These are phyloP conservation scores for Cnemophilus loriae DNA, from an alignment of 2,113 vertebrate genomes.

Conservation along the genomic window DNA sequence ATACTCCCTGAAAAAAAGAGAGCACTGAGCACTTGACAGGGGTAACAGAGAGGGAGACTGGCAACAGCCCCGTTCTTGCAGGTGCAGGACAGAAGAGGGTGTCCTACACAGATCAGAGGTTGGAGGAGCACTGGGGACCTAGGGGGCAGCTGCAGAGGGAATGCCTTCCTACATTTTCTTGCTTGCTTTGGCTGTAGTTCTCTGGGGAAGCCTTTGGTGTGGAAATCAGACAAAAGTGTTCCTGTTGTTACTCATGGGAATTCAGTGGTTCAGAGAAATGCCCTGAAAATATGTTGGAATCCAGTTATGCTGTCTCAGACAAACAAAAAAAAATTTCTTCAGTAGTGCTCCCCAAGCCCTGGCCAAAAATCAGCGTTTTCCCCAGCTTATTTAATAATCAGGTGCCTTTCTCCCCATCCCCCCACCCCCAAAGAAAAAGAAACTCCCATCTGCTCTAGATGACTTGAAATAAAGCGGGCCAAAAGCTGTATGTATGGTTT, in stretches of 20 bases:
- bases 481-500: not conserved
- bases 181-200: not conserved
- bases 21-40: not conserved
- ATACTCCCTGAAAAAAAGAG: not conserved
- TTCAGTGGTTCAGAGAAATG: slow-evolving; percentile 6
- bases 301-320: not conserved
- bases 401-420: not conserved
- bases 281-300: slow-evolving; percentile 11
- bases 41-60: not conserved
- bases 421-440: not conserved
- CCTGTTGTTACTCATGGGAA: not conserved
- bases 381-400: not conserved
- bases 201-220: not conserved
- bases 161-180: not conserved
- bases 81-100: not conserved
- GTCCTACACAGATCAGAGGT: not conserved
- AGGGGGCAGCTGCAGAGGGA: accelerated
- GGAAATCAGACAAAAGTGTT: not conserved
- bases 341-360: not conserved
- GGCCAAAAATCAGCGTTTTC: not conserved
- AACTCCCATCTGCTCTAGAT: slow-evolving; percentile 8
- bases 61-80: not conserved
- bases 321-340: not conserved
- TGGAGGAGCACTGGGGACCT: not conserved
- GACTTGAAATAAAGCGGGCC: slow-evolving; percentile 22